Conservation (phyloP, 2,113 vertebrate genomes). For the Empidonax traillii region DNA sequence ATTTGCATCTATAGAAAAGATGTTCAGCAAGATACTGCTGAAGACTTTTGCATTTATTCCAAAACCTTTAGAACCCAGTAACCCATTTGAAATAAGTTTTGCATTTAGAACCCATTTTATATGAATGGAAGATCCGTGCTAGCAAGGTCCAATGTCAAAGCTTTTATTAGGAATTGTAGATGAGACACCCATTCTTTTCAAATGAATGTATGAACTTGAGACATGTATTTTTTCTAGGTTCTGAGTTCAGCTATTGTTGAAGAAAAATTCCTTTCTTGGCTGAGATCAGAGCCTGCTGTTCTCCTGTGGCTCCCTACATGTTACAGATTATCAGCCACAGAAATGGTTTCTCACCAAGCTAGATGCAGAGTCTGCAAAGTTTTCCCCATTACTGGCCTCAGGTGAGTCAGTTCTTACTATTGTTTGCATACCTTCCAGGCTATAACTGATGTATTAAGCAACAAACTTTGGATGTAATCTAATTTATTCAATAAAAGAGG, state of each 20-base stretch:
- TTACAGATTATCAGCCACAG: conserved; percentile 70
- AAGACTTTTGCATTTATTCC: background rate
- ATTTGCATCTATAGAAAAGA: background rate
- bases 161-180: background rate
- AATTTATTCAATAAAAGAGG: background rate
- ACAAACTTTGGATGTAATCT: background rate
- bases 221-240: conserved; percentile 57
- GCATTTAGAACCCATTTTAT: background rate
- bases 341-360: conserved; percentile 74
- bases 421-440: background rate
- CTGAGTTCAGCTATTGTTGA: conserved; percentile 49
- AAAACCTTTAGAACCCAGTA: background rate
- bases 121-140: background rate
- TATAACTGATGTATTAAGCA: background rate
- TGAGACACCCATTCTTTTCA: background rate
- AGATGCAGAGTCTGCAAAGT: conserved; percentile 78
- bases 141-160: background rate
- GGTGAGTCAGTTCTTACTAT: conserved; percentile 58
- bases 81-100: too few relatives aligned
- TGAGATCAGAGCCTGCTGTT: conserved; percentile 76
- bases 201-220: background rate
- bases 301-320: conserved; percentile 83
- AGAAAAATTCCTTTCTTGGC: conserved; percentile 83
- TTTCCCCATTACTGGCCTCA: conserved; percentile 81
- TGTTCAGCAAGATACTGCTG: background rate